Percentiles rank a stretch among this genome's conserved stretches.
Evolutionary conservation across 2,113 vertebrate genomes (phyloP).

Genomic region (Thunnus thynnus): DNA sequence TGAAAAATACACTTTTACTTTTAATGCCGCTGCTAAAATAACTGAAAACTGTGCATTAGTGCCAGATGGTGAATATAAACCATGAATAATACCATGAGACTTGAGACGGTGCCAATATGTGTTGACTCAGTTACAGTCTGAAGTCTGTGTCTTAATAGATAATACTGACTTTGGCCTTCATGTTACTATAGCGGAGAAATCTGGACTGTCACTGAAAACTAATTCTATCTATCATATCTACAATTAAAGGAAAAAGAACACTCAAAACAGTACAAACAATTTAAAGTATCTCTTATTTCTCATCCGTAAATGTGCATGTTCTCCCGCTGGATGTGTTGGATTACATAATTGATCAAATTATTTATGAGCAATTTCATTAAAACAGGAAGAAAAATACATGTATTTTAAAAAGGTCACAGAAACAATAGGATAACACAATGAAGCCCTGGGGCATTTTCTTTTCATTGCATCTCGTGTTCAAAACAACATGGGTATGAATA

Average conservation of each 20-base stretch:
- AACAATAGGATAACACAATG: conserved; percentile 55
- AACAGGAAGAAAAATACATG: conserved; percentile 32
- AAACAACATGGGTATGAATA: conserved; percentile 59
- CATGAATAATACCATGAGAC: conserved; percentile 59
- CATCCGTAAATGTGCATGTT: not conserved
- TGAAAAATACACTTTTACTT: conserved; percentile 62
- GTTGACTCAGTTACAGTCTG: conserved; percentile 66
- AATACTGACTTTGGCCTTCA: conserved; percentile 43
- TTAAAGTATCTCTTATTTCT: conserved; percentile 9
- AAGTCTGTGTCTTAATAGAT: conserved; percentile 60
- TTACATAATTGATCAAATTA: conserved; percentile 63
- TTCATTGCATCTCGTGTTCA: conserved; percentile 58
- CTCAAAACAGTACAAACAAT: not conserved
- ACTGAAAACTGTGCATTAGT: conserved; percentile 61
- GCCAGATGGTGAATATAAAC: conserved; percentile 71
- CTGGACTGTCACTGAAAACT: not conserved
- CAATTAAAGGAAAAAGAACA: not conserved
- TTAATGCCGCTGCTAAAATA: conserved; percentile 63
- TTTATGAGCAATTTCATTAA: conserved; percentile 65
- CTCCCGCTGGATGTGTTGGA: conserved; percentile 36
- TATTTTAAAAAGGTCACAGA: conserved; percentile 72
- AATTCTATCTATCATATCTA: conserved; percentile 21
- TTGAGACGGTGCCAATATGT: conserved; percentile 54
- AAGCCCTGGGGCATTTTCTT: conserved; percentile 48
- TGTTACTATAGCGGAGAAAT: conserved; percentile 20